Base-by-base conservation (phyloP, 2,888 invertebrate species). In the Acrocyrtus sp. region DNA sequence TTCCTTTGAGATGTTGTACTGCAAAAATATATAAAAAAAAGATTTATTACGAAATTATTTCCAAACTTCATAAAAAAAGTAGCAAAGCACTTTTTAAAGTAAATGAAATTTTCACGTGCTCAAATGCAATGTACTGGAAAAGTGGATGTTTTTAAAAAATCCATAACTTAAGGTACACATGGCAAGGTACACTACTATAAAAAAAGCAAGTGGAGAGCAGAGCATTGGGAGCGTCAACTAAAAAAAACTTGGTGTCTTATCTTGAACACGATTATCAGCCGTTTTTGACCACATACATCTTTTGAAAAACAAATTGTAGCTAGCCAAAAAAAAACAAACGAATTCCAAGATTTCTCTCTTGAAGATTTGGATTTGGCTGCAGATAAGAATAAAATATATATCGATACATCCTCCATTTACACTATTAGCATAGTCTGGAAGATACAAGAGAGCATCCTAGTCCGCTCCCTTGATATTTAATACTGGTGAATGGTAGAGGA, bases 1-100 rank as follows among this genome's bases (percentile, higher is more conserved):
- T 27, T 77, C 78, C 51, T 58, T 62, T 22, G 78, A 78, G 53
- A 80, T 78, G 62, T 80, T 76, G 53, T 62, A 61, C 80, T 80
- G 74, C 5, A 68, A 75, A 48, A 43, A 26, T 17, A 43, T 43
- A 34, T 47, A 47, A 29, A 17, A 1, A 21, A 26, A 62, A 24
- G 21, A 34, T 50, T 50, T 50, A 51, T 24, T 22, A 15, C 12
- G n/a, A 48, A 8, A 17, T 48, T 48, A 15, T 48, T 48, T 48
- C 12, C 10, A 10, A 39, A 39, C 41, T 12, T n/a, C n/a, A n/a
- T n/a, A n/a, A n/a, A n/a, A n/a, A n/a, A n/a, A n/a, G n/a, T n/a
- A n/a, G n/a, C n/a, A n/a, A n/a, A n/a, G 29, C 22, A 27, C 41
- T 43, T 29, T 15, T 12, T 26, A 26, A n/a, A 24, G 5, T 4